Evolutionary conservation across 2,888 invertebrate genomes (phyloP).

Genomic region (Agriopis marginaria): DNA sequence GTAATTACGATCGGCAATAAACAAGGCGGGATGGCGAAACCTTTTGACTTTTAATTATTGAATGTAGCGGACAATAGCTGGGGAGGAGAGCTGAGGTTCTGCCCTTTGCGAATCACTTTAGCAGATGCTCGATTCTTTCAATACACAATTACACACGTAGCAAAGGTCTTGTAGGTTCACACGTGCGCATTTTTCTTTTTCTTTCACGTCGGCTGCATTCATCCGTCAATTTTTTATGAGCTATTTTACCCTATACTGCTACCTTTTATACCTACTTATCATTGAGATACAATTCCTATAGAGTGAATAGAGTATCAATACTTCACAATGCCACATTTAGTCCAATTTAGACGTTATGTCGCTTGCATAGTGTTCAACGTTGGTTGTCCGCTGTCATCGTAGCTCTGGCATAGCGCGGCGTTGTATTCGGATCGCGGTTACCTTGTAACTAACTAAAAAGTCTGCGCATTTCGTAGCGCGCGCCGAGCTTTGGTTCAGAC

Average conservation of each 20-base stretch:
- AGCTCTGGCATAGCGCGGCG: too few relatives aligned
- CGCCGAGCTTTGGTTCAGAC: too few relatives aligned
- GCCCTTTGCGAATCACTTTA: constrained; percentile 65
- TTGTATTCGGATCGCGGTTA: too few relatives aligned
- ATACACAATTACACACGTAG: constrained; percentile 31
- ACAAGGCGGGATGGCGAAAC: constrained; percentile 66
- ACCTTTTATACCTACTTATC: constrained; percentile 1
- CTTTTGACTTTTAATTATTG: constrained; percentile 77
- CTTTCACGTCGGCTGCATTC: constrained; percentile 7
- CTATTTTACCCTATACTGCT: constrained; percentile 4
- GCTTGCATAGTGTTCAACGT: too few relatives aligned
- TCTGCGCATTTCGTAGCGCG: too few relatives aligned
- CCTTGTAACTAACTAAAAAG: too few relatives aligned
- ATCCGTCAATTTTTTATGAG: constrained; percentile 4
- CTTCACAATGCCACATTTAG: too few relatives aligned
- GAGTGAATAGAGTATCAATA: too few relatives aligned
- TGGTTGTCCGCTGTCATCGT: too few relatives aligned
- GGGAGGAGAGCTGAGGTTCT: constrained; percentile 52
- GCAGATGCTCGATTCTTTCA: constrained; percentile 34
- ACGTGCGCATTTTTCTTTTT: constrained; percentile 4
- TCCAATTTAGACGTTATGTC: too few relatives aligned
- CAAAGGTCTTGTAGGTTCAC: constrained; percentile 28
- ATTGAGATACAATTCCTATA: too few relatives aligned
- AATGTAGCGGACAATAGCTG: constrained; percentile 63
- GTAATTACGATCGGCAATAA: constrained; percentile 71